Percentiles rank a stretch among this genome's conserved stretches.
Evolutionary conservation across 1,140 invertebrate genomes (phyloP).

Genomic region (Bacillus rossius): DNA sequence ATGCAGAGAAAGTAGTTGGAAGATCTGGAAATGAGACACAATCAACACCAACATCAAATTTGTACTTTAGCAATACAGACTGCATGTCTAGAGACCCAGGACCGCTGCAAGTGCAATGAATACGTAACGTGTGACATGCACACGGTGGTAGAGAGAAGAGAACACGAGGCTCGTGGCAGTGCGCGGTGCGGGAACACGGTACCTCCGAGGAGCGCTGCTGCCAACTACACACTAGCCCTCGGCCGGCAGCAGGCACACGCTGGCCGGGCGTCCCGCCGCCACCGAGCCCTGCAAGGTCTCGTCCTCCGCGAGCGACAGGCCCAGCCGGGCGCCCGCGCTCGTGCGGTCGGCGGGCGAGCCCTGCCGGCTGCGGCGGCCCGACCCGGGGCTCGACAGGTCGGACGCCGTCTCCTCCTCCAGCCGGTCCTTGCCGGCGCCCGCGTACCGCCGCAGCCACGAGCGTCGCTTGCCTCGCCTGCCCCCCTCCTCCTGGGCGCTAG

Average conservation of each 20-base stretch:
- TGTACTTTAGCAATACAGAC: no score
- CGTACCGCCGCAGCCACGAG: slow-evolving; percentile 39
- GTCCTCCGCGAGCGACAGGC: slow-evolving; percentile 24
- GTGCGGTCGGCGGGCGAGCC: slow-evolving; percentile 32
- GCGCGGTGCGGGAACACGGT: no score
- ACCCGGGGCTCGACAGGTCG: slow-evolving; percentile 23
- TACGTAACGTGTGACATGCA: no score
- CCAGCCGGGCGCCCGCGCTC: slow-evolving; percentile 38
- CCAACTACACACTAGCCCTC: background rate
- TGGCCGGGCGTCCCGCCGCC: slow-evolving; percentile 12
- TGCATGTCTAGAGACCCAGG: no score
- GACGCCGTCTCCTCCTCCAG: slow-evolving; percentile 36
- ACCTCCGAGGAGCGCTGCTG: no score
- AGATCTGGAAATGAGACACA: no score
- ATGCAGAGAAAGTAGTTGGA: no score
- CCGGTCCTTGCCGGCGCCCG: slow-evolving; percentile 29
- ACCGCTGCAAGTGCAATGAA: no score
- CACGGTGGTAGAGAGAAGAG: no score
- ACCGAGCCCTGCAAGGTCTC: slow-evolving; percentile 5
- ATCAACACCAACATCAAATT: no score
- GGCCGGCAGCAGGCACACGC: slow-evolving; percentile 10
- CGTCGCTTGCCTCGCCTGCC: slow-evolving; percentile 28
- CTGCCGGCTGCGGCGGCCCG: slow-evolving; percentile 29
- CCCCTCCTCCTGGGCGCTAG: background rate
- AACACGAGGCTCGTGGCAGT: no score